Base-by-base conservation (phyloP, 1,140 invertebrate genomes). In the Neodiprion lecontei region DNA sequence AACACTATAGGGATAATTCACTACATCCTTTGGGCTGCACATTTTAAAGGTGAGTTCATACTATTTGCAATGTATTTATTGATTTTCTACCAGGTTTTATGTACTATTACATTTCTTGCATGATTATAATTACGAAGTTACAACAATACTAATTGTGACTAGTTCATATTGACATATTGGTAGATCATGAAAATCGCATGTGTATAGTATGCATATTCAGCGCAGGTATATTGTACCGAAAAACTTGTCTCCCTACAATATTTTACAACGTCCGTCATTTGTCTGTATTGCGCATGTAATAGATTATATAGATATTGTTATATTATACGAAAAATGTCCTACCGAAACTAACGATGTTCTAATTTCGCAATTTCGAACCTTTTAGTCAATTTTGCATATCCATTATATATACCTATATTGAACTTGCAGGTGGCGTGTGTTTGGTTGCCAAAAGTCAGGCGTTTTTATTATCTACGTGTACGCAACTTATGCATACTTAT, bases 341-440 rank as follows among this genome's bases (percentile, higher is more conserved):
- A 40, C 28, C 5, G 28, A 40, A 40, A 40, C 28, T 40, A 40
- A 40, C 28, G 28, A 40, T 40, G 53, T 61, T 61, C 53, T 61
- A 61, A 61, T 61, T 61, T 61, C 53, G 53, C n/a, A 61, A 61
- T 61, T 61, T 61, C 53, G 53, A 7, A 61, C 11, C n/a, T 61
- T 61, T 61, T 9, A 61, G 5, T 7, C 28, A 61, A 12, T 14
- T 61, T 3, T 17, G 53, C n/a, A 17, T 14, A 61, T 11, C 11
- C n/a, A 61, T 61, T 9, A 9, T 14, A 12, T 61, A 61, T 61
- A 40, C 28, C 28, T 40, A 40, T 40, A 40, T 40, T 40, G 28
- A 40, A 40, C 28, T 40, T 5, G 28, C 28, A 40, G 28, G 28
- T 61, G 53, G n/a, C 3, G 53, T 14, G 53, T 61, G 11, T 61